Conservation (phyloP, 2,113 vertebrate genomes). For the Ochotona princeps region DNA sequence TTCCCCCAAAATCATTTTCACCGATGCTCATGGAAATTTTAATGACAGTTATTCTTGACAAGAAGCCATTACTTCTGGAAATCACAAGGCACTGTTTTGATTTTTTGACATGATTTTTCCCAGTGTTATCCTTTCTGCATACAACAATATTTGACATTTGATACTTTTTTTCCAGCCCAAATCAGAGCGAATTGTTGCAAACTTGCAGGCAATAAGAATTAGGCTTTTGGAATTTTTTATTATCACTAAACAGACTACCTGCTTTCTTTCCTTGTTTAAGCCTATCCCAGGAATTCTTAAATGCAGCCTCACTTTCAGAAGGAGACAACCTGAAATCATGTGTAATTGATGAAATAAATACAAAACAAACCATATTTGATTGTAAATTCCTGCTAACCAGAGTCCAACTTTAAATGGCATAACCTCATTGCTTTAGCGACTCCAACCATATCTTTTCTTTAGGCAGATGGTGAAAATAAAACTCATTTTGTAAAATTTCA, state of each 20-base stretch:
- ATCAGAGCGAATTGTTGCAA: not conserved
- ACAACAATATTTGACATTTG: not conserved
- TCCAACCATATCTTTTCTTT: not conserved
- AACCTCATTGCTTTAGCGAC: not conserved
- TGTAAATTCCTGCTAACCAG: not conserved
- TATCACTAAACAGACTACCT: slow-evolving; percentile 1
- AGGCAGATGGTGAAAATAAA: not conserved
- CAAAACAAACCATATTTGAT: slow-evolving; percentile 14
- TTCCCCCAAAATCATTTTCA: slow-evolving; percentile 55
- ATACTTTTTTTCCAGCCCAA: not conserved
- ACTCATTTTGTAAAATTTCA: not conserved
- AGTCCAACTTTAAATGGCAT: not conserved
- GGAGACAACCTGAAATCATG: not conserved
- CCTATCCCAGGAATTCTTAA: slow-evolving; percentile 42
- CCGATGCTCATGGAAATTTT: slow-evolving; percentile 22
- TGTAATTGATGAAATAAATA: slow-evolving; percentile 34
- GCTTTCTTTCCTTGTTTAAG: slow-evolving; percentile 29
- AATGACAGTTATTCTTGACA: slow-evolving; percentile 29
- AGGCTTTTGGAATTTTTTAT: slow-evolving; percentile 4
- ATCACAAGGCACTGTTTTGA: slow-evolving; percentile 38
- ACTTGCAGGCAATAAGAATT: not conserved
- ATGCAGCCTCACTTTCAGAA: not conserved
- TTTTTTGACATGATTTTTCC: not conserved
- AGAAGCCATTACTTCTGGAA: slow-evolving; percentile 44
- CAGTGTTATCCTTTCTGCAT: not conserved